Evolutionary conservation across 2,888 invertebrate species (phyloP), one percentile per base, ranked within the genome.

Genomic region (Drosophila prolongata): DNA sequence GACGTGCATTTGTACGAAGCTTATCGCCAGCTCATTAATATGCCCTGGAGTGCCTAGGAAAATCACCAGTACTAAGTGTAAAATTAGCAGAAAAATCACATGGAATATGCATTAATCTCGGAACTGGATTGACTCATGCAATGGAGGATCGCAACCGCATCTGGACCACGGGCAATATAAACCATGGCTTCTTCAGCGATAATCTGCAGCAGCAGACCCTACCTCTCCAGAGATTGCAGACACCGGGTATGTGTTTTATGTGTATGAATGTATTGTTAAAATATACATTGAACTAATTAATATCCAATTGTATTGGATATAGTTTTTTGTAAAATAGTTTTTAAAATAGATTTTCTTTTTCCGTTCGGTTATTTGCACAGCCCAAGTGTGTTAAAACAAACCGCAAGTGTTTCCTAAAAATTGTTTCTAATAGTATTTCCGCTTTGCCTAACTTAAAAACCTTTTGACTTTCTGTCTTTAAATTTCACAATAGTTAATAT

Each of bases 161-260:
- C 53, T 90, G 90, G 90, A 83, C 89, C 44, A 90, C 90, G 52
- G 79, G 79, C 61, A 71, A 58, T 44, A 27, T 38, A n/a, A 83
- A 80, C 59, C 87, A 88, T 75, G 90, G 89, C 38, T 90, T 80
- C 69, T 61, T 85, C 16, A 69, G 75, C 19, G 84, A 86, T 44
- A 83, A 77, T 58, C 57, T 86, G 16, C 83, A 85, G 56, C 82
- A 80, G 53, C 80, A 80, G 52, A 60, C 76, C 2, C 46, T 66
- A 64, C 79, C 82, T 1, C 65, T 78, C n/a, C 80, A 68, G 13
- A 78, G 83, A 2, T 79, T 83, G 16, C 79, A 72, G 43, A 80
- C 86, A 13, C 86, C 90, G 24, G 90, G 90, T 90, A 52, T 71
- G 87, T 30, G 30, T 30, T 30, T 30, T 30, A 30, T 8, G 6